These are phyloP conservation scores for Thalassophryne amazonica DNA, from an alignment of 2,797 vertebrate species.

Conservation along the genomic window DNA sequence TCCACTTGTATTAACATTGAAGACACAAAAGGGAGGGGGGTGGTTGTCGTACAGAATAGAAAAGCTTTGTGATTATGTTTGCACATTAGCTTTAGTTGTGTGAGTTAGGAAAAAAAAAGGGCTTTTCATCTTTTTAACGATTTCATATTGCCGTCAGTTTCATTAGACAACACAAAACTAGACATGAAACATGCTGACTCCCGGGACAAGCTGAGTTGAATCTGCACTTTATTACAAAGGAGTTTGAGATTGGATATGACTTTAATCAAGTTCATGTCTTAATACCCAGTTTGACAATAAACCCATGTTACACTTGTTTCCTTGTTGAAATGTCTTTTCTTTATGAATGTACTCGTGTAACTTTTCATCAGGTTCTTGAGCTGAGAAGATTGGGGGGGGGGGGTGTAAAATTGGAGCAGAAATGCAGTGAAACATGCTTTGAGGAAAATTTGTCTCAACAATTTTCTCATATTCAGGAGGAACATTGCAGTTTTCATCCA, in stretches of 20 bases:
- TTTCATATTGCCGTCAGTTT: slow-evolving; percentile 67
- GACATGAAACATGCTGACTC: slow-evolving; percentile 79
- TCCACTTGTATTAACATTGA: slow-evolving; percentile 31
- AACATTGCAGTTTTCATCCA: no score
- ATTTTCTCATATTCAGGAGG: no score
- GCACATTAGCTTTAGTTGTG: slow-evolving; percentile 85
- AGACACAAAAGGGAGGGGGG: slow-evolving; percentile 10
- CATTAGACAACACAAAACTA: slow-evolving; percentile 68
- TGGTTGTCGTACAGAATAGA: slow-evolving; percentile 26
- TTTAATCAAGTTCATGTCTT: slow-evolving; percentile 92
- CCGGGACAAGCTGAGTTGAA: slow-evolving; percentile 87
- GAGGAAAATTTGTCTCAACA: no score
- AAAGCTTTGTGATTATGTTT: slow-evolving; percentile 70
- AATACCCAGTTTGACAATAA: slow-evolving; percentile 91
- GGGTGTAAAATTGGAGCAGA: no score
- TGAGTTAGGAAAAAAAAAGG: slow-evolving; percentile 81
- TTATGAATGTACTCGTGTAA: accelerated
- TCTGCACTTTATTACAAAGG: slow-evolving; percentile 94
- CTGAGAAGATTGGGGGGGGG: no score
- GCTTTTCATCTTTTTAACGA: slow-evolving; percentile 85
- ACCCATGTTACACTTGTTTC: slow-evolving; percentile 79
- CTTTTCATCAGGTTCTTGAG: no score
- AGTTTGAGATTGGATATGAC: slow-evolving; percentile 86
- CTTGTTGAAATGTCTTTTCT: slow-evolving; percentile 32
- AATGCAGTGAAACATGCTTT: no score